Evolutionary conservation across 92 coral and sea anemone genomes (phyloP), one percentile per base, ranked within the genome.

Genomic region (Zoanthus sansibaricus): DNA sequence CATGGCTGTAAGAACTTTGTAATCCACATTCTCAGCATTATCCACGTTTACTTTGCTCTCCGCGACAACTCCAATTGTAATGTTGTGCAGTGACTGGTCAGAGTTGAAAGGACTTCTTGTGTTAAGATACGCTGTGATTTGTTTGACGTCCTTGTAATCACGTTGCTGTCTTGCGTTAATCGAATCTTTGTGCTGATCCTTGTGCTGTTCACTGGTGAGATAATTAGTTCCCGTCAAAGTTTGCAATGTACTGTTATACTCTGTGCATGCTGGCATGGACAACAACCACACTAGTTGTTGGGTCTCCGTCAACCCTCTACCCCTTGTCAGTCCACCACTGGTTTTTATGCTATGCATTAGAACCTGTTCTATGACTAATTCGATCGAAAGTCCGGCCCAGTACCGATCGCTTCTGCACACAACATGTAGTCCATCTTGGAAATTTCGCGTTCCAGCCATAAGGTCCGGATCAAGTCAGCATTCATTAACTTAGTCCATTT

Each of bases 11-110:
- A 75, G 55, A 31, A 33, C 32, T 32, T 15, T 52, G 52, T 11
- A 10, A 44, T 59, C 20, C 37, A 72, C 47, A 37, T 72, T 0
- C 77, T 21, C 54, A 47, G 77, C 47, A 47, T 44, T 75, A 54
- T 75, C 20, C 37, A 21, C 58, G 37, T 75, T 75, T 54, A 75
- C 79, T 47, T 75, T 75, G 11, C 10, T 52, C 52, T 30, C 52
- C 15, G 78, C 78, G 37, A 74, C 78, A 74, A 74, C 13, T 74
- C 15, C 78, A 74, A 52, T 44, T 49, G 78, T 51, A 37, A 42
- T 30, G 12, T n/a, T 74, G 78, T 56, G 42, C 13, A 18, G 72
- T 25, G 25, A 67, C 72, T 6, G 72, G 12, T 67, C 13, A 37
- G 33, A 67, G 72, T 8, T 45, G 54, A 74, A 51, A 74, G 78